A percentile compares a stretch with the other conserved stretches of the same genome.
Conservation (phyloP, 2,113 vertebrate species). For the Uria aalge region DNA sequence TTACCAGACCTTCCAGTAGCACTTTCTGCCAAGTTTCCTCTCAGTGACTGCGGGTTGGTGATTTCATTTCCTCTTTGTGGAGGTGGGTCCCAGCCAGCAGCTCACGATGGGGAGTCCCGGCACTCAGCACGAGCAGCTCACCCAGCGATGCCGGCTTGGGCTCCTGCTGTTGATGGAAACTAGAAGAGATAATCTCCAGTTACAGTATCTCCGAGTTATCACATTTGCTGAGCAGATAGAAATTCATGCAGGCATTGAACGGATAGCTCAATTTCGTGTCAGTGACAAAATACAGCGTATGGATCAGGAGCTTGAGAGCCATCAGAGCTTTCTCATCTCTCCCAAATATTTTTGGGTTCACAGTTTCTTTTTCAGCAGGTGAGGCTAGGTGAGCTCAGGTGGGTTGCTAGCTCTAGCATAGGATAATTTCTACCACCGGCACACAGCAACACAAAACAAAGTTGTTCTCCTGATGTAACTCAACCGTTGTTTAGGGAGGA, state of each 20-base stretch:
- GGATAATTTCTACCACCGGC: background rate
- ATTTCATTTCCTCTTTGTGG: background rate
- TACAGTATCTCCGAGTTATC: background rate
- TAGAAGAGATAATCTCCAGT: background rate
- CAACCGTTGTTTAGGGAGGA: background rate
- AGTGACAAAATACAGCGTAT: background rate
- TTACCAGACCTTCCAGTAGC: background rate
- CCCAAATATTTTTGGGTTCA: background rate
- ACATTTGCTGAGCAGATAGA: background rate
- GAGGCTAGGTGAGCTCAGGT: background rate
- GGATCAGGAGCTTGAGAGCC: background rate
- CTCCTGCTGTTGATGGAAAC: background rate
- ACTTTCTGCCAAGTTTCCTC: background rate
- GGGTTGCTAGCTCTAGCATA: background rate
- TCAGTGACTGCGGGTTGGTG: background rate
- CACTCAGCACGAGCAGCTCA: background rate
- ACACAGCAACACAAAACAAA: background rate
- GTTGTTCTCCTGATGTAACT: background rate
- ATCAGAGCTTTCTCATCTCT: background rate
- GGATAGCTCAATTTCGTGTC: background rate
- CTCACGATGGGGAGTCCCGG: rapidly evolving
- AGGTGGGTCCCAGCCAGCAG: background rate
- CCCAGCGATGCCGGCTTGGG: rapidly evolving
- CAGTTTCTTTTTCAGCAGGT: background rate
- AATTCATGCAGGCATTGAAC: background rate